Evolutionary conservation across 1,140 invertebrate genomes (phyloP).

Genomic region (Bombyx mandarina): DNA sequence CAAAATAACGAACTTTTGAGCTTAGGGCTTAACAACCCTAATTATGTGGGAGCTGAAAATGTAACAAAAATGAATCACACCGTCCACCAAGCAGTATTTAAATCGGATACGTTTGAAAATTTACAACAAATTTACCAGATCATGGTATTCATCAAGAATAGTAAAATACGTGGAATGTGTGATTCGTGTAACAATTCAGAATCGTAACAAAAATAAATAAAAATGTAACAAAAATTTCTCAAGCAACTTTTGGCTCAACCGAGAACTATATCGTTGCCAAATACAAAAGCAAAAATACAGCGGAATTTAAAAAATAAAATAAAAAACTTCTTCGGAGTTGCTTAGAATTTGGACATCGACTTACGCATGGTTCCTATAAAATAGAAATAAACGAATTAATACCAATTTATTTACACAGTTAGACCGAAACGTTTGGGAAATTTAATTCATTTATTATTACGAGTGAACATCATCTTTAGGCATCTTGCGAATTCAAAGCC

Average conservation of each 20-base stretch:
- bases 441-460: too few relatives aligned
- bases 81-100: slow-evolving; percentile 16
- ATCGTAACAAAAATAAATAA: slow-evolving; percentile 15
- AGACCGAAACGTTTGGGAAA: not conserved
- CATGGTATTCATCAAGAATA: too few relatives aligned
- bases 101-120: not conserved
- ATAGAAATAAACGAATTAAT: slow-evolving; percentile 42
- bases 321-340: slow-evolving; percentile 33
- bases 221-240: slow-evolving; percentile 21
- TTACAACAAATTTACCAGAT: too few relatives aligned
- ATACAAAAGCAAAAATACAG: slow-evolving; percentile 58
- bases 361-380: slow-evolving; percentile 70
- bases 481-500: too few relatives aligned
- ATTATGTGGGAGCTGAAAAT: slow-evolving; percentile 28
- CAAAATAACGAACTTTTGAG: slow-evolving; percentile 12
- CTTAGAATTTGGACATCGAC: slow-evolving; percentile 48
- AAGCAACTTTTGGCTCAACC: slow-evolving; percentile 37
- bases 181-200: slow-evolving; percentile 17
- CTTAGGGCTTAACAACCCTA: slow-evolving; percentile 8
- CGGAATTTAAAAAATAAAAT: slow-evolving; percentile 16
- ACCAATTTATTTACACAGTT: not conserved
- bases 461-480: too few relatives aligned
- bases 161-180: not conserved
- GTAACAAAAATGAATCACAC: slow-evolving; percentile 24
- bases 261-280: slow-evolving; percentile 28